Evolutionary conservation across 2,888 invertebrate species (phyloP).

Genomic region (Synergus itoensis): DNA sequence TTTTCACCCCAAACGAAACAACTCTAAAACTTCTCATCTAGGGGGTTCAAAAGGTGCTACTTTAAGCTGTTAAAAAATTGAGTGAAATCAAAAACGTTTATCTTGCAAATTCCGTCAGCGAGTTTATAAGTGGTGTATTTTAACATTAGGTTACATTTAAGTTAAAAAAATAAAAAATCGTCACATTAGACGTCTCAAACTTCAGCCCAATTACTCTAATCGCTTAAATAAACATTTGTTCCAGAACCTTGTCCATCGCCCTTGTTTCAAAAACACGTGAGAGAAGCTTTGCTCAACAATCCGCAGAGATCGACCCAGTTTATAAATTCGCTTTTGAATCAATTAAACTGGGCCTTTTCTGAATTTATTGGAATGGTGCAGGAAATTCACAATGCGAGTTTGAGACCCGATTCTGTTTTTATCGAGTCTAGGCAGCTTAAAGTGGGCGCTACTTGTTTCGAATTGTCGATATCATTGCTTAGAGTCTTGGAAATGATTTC

Average conservation of each 20-base stretch:
- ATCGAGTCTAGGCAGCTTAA: conserved; percentile 89
- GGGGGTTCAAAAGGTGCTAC: too few species aligned
- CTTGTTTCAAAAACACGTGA: conserved; percentile 83
- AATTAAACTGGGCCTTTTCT: conserved; percentile 93
- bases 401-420: conserved; percentile 80
- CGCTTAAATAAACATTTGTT: conserved; percentile 48
- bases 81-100: too few species aligned
- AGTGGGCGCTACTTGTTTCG: conserved; percentile 91
- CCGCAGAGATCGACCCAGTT: conserved; percentile 84
- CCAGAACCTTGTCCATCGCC: conserved; percentile 85
- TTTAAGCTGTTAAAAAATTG: too few species aligned
- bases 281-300: conserved; percentile 81
- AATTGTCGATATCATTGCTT: conserved; percentile 87
- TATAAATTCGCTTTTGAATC: conserved; percentile 88
- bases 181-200: too few species aligned
- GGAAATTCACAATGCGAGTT: conserved; percentile 85
- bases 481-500: conserved; percentile 90
- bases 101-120: too few species aligned
- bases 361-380: conserved; percentile 92
- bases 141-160: too few species aligned
- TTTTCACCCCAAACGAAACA: too few species aligned
- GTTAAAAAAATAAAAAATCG: too few species aligned
- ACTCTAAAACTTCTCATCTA: too few species aligned
- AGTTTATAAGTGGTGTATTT: too few species aligned
- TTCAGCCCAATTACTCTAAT: too few species aligned